A percentile compares a stretch with the other conserved stretches of the same genome.
Evolutionary conservation across 2,888 invertebrate genomes (phyloP).

Genomic region (Platynereis dumerilii): DNA sequence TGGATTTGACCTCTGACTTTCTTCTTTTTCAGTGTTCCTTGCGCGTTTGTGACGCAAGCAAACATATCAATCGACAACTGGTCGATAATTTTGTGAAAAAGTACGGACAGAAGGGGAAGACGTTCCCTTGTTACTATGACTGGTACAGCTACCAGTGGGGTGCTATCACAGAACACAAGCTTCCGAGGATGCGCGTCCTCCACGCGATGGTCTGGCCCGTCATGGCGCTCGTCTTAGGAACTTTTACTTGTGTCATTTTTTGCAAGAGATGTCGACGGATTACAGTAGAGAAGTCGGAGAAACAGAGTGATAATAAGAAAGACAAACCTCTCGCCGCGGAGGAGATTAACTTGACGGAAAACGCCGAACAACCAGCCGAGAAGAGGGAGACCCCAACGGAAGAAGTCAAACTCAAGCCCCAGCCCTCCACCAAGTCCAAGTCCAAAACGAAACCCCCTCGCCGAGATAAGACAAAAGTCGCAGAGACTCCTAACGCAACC

Average conservation of each 20-base stretch:
- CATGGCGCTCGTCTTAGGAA: not conserved
- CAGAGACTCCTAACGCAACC: not conserved
- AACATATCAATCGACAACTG: not conserved
- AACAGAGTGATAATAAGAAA: not conserved
- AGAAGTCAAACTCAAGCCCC: not conserved
- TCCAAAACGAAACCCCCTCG: not conserved
- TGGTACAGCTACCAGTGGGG: constrained; percentile 1
- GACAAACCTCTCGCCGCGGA: not conserved
- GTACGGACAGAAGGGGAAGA: not conserved
- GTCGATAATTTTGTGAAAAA: constrained; percentile 1
- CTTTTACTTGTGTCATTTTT: not conserved
- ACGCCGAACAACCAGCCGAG: not conserved
- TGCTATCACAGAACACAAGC: not conserved
- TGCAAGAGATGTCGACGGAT: not conserved
- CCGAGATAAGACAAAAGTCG: constrained; percentile 3
- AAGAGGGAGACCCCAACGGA: not conserved
- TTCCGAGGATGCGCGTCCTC: not conserved
- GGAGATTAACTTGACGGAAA: not conserved
- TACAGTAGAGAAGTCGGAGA: not conserved
- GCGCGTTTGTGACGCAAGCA: not conserved
- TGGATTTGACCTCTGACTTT: no score
- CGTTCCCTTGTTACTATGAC: constrained; percentile 3
- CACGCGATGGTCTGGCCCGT: not conserved
- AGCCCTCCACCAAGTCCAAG: not conserved
- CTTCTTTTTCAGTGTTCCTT: not conserved